Evolutionary conservation across 2,797 vertebrate species (phyloP).

Genomic region (Psittacula derbiana): DNA sequence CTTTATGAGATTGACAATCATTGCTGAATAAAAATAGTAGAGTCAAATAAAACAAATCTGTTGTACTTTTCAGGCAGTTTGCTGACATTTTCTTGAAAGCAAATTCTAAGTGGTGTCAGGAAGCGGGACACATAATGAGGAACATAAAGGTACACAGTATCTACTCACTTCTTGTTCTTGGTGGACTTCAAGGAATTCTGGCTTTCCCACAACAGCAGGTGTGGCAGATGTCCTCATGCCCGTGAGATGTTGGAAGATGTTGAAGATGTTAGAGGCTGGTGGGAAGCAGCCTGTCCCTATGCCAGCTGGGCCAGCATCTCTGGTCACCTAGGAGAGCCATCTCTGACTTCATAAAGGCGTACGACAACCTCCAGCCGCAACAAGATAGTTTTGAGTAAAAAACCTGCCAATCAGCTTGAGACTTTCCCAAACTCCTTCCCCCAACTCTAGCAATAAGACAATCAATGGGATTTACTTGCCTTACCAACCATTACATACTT

Average conservation of each 20-base stretch:
- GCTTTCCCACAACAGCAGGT: not conserved
- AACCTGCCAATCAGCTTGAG: not conserved
- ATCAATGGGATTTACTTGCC: not conserved
- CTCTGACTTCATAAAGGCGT: not conserved
- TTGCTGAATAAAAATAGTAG: not conserved
- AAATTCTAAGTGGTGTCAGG: not conserved
- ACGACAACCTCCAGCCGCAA: not conserved
- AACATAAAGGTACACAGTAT: not conserved
- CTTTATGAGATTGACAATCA: not conserved
- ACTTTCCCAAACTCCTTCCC: not conserved
- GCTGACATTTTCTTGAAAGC: not conserved
- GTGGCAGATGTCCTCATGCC: not conserved
- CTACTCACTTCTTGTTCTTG: not conserved
- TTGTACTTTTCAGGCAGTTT: not conserved
- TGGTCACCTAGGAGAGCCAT: not conserved
- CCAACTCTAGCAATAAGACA: not conserved
- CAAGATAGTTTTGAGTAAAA: not conserved
- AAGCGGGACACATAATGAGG: not conserved
- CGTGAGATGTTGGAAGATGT: not conserved
- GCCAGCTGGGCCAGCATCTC: not conserved
- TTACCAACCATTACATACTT: not conserved
- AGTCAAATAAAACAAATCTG: not conserved
- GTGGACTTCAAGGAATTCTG: not conserved
- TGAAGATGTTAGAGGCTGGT: not conserved
- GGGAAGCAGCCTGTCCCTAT: not conserved